Conservation (phyloP, 2,797 vertebrate species). For the Phrynocephalus guinanensis region DNA sequence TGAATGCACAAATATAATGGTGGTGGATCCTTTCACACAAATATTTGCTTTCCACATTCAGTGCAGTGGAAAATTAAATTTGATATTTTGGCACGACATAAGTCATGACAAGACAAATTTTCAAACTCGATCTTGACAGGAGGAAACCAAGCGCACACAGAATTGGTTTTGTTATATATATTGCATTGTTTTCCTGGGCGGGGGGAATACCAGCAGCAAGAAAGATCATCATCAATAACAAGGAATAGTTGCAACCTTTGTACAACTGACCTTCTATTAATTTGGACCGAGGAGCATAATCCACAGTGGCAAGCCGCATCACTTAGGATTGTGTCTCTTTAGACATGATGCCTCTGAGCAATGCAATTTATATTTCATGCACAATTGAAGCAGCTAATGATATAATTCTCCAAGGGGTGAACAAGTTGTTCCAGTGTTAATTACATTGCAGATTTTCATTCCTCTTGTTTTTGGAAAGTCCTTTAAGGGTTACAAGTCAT, state of each 20-base stretch:
- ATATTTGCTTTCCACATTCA: constrained; percentile 13
- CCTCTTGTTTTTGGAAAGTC: constrained; percentile 45
- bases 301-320: constrained; percentile 77
- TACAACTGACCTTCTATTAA: constrained; percentile 68
- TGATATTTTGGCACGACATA: accelerated
- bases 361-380: constrained; percentile 88
- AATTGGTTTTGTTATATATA: background rate
- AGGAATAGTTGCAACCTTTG: constrained; percentile 66
- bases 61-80: accelerated
- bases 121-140: accelerated
- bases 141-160: background rate
- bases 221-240: constrained; percentile 42
- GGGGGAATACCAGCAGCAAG: constrained; percentile 45
- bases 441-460: constrained; percentile 77
- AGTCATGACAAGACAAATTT: background rate
- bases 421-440: constrained; percentile 87
- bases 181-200: constrained; percentile 24
- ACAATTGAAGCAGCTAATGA: constrained; percentile 88
- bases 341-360: constrained; percentile 82
- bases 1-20: background rate
- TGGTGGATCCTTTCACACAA: background rate
- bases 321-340: constrained; percentile 83
- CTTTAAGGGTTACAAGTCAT: constrained; percentile 58
- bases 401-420: constrained; percentile 84
- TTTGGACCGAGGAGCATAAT: constrained; percentile 76